Conservation (phyloP, 2,113 vertebrate genomes). For the Ciconia maguari region DNA sequence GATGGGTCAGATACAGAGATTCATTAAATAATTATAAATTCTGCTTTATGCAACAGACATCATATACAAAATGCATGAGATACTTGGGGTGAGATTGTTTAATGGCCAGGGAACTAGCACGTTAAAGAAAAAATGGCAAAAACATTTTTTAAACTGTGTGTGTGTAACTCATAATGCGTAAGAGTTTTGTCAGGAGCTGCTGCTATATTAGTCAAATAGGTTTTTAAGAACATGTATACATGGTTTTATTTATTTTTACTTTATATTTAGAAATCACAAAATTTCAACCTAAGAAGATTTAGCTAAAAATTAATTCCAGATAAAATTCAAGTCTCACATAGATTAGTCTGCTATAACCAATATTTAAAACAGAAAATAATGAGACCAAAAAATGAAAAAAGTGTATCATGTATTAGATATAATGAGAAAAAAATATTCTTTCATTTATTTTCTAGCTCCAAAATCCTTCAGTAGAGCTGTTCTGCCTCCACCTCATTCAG, state of each 20-base stretch:
- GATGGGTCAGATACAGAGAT: not conserved
- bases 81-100: not conserved
- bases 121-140: not conserved
- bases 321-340: not conserved
- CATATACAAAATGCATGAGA: not conserved
- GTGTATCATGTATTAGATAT: not conserved
- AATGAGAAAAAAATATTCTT: not conserved
- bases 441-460: not conserved
- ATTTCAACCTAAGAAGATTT: not conserved
- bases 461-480: not conserved
- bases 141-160: not conserved
- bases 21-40: constrained; percentile 35
- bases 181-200: not conserved
- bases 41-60: not conserved
- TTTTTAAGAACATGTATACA: not conserved
- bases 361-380: not conserved
- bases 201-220: not conserved
- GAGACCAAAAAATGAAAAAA: not conserved
- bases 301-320: not conserved
- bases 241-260: not conserved
- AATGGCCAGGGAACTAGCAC: not conserved
- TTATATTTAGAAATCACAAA: not conserved
- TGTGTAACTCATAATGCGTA: not conserved
- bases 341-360: not conserved
- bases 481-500: not conserved